Evolutionary conservation across 2,888 invertebrate species (phyloP), one percentile per base, ranked within the genome.

Genomic region (Drosophila anceps): DNA sequence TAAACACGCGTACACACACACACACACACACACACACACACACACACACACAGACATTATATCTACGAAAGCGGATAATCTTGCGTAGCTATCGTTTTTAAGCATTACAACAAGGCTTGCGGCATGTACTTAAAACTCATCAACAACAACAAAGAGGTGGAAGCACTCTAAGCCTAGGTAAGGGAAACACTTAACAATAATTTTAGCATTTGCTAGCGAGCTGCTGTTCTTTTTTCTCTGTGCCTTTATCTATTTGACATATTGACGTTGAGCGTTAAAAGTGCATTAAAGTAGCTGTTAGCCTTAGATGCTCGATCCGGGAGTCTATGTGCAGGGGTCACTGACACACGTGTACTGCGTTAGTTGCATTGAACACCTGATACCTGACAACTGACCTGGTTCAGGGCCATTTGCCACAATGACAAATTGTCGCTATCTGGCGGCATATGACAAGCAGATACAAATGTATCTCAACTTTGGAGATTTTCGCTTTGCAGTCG

Each of bases 241-340:
- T 48, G 33, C 61, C 61, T 78, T 90, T 91, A 91, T 91, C 91
- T 90, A 82, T 91, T 91, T 91, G 91, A 91, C 91, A 90, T 85
- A 90, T 91, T 91, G 91, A 91, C 91, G 88, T 85, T 81, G 85
- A 90, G 83, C 89, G 86, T 64, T 80, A 81, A 91, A 91, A 91
- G 86, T 91, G 90, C 91, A 91, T 91, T 91, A 87, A 88, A 86
- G 87, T 86, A 86, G 87, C 87, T 76, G 70, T 70, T 63, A 61
- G 55, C 69, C 53, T 46, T 43, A 69, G 82, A 82, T 87, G 81
- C 66, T 48, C 48, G 69, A 50, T 66, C 58, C 64, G 27, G 27
- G 46, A 5, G 31, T 31, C 4, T 15, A 5, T 18, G 35, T 1
- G 33, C n/a, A 10, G 57, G 20, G 53, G 27, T 39, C 39, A 75